Percentiles rank a stretch among this genome's conserved stretches.
These are phyloP conservation scores for Drosophila anomalata DNA, from an alignment of 2,888 invertebrate species.

Conservation along the genomic window DNA sequence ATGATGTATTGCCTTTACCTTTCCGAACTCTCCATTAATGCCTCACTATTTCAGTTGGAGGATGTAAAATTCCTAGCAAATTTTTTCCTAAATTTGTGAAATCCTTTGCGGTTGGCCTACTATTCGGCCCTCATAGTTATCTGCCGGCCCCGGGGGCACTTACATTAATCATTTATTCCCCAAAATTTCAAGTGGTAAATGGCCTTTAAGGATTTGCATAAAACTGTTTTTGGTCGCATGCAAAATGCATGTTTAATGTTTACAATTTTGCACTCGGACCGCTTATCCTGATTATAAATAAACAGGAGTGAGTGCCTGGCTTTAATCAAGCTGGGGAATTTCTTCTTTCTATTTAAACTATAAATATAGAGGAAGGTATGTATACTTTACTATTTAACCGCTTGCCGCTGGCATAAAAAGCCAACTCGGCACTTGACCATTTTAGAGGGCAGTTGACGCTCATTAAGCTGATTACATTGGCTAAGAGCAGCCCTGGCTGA, in stretches of 20 bases:
- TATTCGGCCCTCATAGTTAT: neutral
- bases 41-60: neutral
- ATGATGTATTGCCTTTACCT: slow-evolving; percentile 15
- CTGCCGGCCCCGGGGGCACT: neutral
- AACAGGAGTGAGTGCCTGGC: neutral
- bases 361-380: neutral
- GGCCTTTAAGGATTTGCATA: slow-evolving; percentile 71
- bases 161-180: slow-evolving; percentile 59
- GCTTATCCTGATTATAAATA: slow-evolving; percentile 33
- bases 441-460: slow-evolving; percentile 41
- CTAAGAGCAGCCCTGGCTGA: slow-evolving; percentile 10
- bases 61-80: slow-evolving; percentile 14
- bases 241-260: slow-evolving; percentile 59
- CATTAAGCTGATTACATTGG: slow-evolving; percentile 50
- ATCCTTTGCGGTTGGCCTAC: slow-evolving; percentile 14
- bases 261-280: slow-evolving; percentile 7
- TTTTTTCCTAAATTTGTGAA: slow-evolving; percentile 9
- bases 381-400: slow-evolving; percentile 40
- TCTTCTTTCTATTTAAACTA: neutral
- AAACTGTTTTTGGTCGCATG: slow-evolving; percentile 41
- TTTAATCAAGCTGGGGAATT: neutral
- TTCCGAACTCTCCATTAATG: neutral
- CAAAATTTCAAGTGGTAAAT: slow-evolving; percentile 65
- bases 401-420: slow-evolving; percentile 25
- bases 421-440: slow-evolving; percentile 32